Conservation (phyloP, 2,113 vertebrate species). For the Brachionichthys hirsutus region DNA sequence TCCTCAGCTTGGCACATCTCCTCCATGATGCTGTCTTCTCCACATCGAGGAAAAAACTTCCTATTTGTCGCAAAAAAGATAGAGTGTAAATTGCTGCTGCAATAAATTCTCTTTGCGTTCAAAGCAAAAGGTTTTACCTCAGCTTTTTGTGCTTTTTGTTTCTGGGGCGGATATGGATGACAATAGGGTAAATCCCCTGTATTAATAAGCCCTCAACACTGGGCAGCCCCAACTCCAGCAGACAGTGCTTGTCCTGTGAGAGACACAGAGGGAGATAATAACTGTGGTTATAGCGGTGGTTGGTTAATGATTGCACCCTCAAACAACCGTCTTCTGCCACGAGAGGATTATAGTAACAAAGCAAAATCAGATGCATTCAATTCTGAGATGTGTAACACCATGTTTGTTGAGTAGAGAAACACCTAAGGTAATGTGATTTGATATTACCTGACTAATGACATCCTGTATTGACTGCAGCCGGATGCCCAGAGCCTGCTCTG, state of each 20-base stretch:
- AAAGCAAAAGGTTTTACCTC: slow-evolving; percentile 45
- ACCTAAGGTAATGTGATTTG: neutral
- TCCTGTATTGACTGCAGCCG: slow-evolving; percentile 77
- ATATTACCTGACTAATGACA: slow-evolving; percentile 72
- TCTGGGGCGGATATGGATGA: slow-evolving; percentile 77
- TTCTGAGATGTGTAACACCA: neutral
- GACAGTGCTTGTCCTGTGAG: slow-evolving; percentile 76
- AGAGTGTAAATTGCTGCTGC: neutral
- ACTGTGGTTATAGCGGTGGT: neutral
- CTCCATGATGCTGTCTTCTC: slow-evolving; percentile 70
- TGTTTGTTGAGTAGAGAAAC: neutral
- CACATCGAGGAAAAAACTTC: slow-evolving; percentile 71
- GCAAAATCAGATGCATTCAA: neutral
- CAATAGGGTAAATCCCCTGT: slow-evolving; percentile 76
- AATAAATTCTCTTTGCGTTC: neutral
- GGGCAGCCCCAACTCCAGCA: slow-evolving; percentile 73
- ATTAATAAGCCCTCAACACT: slow-evolving; percentile 74
- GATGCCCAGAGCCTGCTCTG: slow-evolving; percentile 66
- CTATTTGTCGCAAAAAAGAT: slow-evolving; percentile 35
- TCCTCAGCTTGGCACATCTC: slow-evolving; percentile 72
- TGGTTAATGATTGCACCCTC: neutral
- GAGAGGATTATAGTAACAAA: neutral
- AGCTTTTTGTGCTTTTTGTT: slow-evolving; percentile 78
- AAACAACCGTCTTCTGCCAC: neutral
- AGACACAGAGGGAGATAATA: slow-evolving; percentile 14